Percentiles rank a stretch among this genome's conserved stretches.
These are phyloP conservation scores for Megalops cyprinoides DNA, from an alignment of 2,797 vertebrate species.

Conservation along the genomic window DNA sequence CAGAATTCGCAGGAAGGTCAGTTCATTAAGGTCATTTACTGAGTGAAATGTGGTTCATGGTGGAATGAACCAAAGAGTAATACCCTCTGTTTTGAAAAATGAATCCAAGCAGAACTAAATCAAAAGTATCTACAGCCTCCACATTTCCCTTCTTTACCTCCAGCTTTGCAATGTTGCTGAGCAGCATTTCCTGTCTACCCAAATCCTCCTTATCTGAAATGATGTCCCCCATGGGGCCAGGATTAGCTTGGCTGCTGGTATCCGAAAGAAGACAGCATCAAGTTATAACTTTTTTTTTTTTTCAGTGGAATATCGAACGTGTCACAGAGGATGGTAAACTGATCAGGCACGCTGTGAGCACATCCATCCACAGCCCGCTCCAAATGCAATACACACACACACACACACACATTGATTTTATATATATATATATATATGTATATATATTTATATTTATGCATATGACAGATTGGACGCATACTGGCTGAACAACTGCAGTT, in stretches of 20 bases:
- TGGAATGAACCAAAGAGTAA: not conserved
- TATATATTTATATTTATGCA: too few relatives aligned
- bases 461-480: too few relatives aligned
- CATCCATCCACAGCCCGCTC: not conserved
- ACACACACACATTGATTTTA: too few relatives aligned
- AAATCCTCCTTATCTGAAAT: constrained; percentile 37
- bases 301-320: not conserved
- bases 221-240: constrained; percentile 28
- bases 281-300: constrained; percentile 3
- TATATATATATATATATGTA: too few relatives aligned
- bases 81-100: not conserved
- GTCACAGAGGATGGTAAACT: constrained; percentile 13
- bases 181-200: constrained; percentile 26
- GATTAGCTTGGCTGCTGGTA: constrained; percentile 33
- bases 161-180: constrained; percentile 18
- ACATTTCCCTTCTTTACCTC: constrained; percentile 21
- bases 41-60: not conserved
- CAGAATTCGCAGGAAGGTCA: not conserved
- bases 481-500: too few relatives aligned
- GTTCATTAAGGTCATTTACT: not conserved
- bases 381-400: too few relatives aligned
- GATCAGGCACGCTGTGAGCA: not conserved
- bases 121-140: constrained; percentile 19
- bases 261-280: constrained; percentile 24
- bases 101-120: not conserved